Evolutionary conservation across 2,888 invertebrate genomes (phyloP).

Genomic region (Prionchulus punctatus): DNA sequence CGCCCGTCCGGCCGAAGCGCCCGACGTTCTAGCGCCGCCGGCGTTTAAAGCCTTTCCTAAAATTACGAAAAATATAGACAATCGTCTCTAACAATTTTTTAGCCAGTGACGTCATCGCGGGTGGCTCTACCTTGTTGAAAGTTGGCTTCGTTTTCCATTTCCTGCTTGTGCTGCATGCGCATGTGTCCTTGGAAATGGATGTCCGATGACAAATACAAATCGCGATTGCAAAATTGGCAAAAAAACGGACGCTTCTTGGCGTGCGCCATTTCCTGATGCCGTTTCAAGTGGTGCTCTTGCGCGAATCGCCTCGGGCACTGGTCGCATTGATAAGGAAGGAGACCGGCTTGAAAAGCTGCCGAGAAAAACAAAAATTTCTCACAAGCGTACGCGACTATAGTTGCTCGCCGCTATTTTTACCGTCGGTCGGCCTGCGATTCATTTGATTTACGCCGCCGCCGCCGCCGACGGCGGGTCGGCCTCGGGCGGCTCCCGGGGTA

Average conservation of each 20-base stretch:
- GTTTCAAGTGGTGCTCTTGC: constrained; percentile 1
- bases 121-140: background rate
- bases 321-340: background rate
- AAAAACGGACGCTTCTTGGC: constrained; percentile 3
- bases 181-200: constrained; percentile 6
- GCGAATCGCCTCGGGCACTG: constrained; percentile 7
- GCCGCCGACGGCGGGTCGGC: background rate
- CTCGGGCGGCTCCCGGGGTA: too few species aligned
- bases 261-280: constrained; percentile 9
- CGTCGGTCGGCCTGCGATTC: background rate
- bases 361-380: too few species aligned
- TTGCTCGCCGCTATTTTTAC: too few species aligned
- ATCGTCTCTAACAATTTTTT: too few species aligned
- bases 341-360: background rate
- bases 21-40: too few species aligned
- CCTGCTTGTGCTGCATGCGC: constrained; percentile 6
- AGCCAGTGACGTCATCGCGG: too few species aligned
- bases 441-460: too few species aligned
- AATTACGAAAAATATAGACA: too few species aligned
- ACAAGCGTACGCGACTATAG: too few species aligned
- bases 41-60: too few species aligned
- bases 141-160: background rate
- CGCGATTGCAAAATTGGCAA: constrained; percentile 4
- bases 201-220: constrained; percentile 1
- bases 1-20: too few species aligned